Conservation (phyloP, 2,888 invertebrate genomes). For the Sisyra terminalis region DNA sequence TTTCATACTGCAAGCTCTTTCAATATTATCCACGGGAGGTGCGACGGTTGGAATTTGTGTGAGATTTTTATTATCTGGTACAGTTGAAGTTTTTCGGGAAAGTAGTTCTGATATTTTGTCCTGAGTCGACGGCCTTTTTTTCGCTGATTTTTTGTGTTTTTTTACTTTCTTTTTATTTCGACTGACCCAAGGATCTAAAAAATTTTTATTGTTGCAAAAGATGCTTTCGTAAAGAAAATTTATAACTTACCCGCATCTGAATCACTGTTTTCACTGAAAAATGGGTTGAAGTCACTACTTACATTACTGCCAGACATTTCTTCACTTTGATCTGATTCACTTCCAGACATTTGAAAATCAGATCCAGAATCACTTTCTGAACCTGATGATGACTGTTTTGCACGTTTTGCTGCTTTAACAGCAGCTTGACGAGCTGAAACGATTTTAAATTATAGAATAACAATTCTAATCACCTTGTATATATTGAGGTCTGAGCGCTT, state of each 20-base stretch:
- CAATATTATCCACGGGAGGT: constrained; percentile 71
- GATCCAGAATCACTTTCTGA: constrained; percentile 17
- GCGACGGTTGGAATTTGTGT: constrained; percentile 26
- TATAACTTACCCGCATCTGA: constrained; percentile 55
- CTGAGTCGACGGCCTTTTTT: constrained; percentile 53
- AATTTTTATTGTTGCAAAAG: too few relatives aligned
- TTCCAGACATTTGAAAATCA: constrained; percentile 23
- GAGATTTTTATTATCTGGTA: constrained; percentile 17
- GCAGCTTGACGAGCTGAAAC: constrained; percentile 37
- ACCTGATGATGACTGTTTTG: constrained; percentile 20
- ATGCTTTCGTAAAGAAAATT: constrained; percentile 1
- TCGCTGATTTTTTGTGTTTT: constrained; percentile 30
- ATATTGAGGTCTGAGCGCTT: too few relatives aligned
- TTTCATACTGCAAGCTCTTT: constrained; percentile 84
- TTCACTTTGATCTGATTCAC: constrained; percentile 33
- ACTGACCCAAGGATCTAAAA: constrained; percentile 61
- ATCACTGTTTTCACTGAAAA: constrained; percentile 57
- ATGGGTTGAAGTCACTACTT: constrained; percentile 86
- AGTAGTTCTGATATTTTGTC: constrained; percentile 64
- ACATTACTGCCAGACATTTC: constrained; percentile 38
- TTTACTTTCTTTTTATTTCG: constrained; percentile 47
- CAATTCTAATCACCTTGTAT: neutral
- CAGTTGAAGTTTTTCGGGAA: constrained; percentile 28
- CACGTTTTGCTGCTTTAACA: constrained; percentile 37
- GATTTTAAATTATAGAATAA: constrained; percentile 6